phyloP scores from a whole-genome alignment of 23 tunicate genomes.

The Botrylloides violaceus region DNA sequence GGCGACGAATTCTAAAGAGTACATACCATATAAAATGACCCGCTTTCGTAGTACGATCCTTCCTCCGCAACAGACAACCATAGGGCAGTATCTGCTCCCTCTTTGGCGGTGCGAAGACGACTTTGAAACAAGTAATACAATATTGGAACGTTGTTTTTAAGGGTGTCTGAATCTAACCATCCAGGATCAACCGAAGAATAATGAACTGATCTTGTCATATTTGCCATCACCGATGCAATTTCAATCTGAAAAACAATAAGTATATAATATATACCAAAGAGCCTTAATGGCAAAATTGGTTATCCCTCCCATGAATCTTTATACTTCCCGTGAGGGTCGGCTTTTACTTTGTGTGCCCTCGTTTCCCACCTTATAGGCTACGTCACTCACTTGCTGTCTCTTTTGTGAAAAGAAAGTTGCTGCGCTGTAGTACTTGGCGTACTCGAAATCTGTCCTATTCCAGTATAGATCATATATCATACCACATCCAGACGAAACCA shows the following conservation, averaged over 20 bases:
- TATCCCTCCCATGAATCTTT: too few species aligned
- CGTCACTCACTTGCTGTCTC: neutral
- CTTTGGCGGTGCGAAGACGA: neutral
- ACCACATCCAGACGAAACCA: neutral
- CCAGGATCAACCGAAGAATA: slow-evolving; percentile 87
- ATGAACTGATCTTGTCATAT: slow-evolving; percentile 34
- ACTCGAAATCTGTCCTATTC: neutral
- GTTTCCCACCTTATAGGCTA: too few species aligned
- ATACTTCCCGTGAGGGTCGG: too few species aligned
- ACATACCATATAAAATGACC: neutral
- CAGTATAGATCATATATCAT: neutral
- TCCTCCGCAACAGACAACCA: neutral
- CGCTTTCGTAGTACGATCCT: neutral
- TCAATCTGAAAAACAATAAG: slow-evolving; percentile 33
- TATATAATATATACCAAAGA: neutral
- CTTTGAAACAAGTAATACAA: slow-evolving; percentile 16
- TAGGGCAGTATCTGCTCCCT: neutral
- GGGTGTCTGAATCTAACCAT: slow-evolving; percentile 88
- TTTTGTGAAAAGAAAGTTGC: neutral
- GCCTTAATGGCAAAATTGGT: too few species aligned
- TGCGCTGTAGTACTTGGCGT: neutral
- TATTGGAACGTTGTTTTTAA: slow-evolving; percentile 57
- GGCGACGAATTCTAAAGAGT: too few species aligned
- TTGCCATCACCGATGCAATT: slow-evolving; percentile 75
- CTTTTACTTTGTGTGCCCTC: too few species aligned